Conservation (phyloP, 2,797 vertebrate genomes). For the Sitta carolinensis region DNA sequence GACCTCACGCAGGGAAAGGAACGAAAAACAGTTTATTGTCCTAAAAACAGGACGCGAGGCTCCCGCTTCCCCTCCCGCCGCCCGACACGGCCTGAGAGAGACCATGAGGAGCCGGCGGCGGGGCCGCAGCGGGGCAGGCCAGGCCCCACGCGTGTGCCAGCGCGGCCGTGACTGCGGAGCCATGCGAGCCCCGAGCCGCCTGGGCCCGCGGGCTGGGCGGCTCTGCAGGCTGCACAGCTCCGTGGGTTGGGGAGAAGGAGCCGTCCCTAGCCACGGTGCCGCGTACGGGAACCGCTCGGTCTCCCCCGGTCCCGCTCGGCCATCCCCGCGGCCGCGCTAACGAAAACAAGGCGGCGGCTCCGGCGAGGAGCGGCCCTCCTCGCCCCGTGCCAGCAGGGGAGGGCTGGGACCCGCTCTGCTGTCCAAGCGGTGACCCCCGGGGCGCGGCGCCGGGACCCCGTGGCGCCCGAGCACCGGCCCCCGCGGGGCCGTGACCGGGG, state of each 20-base stretch:
- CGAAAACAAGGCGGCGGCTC: neutral
- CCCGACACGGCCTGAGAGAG: neutral
- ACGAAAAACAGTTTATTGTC: neutral
- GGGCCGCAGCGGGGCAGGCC: neutral
- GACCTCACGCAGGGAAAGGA: neutral
- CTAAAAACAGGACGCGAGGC: neutral
- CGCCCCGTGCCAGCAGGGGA: too few relatives aligned
- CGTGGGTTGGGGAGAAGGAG: neutral
- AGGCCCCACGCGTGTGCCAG: neutral
- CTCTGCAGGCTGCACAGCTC: neutral
- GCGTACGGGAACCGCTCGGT: rapidly evolving
- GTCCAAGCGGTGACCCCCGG: too few relatives aligned
- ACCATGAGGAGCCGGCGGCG: neutral
- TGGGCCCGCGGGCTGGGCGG: too few relatives aligned
- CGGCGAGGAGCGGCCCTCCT: neutral
- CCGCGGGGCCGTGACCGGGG: neutral
- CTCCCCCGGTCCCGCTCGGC: neutral
- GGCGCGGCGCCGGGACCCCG: neutral
- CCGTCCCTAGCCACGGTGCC: neutral
- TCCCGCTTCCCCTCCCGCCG: neutral
- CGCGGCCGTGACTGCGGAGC: neutral
- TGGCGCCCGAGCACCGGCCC: too few relatives aligned
- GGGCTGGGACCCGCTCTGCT: neutral
- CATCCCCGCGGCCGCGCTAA: neutral
- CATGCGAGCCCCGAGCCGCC: neutral